Evolutionary conservation across 2,797 vertebrate genomes (phyloP).

Genomic region (Manis javanica): DNA sequence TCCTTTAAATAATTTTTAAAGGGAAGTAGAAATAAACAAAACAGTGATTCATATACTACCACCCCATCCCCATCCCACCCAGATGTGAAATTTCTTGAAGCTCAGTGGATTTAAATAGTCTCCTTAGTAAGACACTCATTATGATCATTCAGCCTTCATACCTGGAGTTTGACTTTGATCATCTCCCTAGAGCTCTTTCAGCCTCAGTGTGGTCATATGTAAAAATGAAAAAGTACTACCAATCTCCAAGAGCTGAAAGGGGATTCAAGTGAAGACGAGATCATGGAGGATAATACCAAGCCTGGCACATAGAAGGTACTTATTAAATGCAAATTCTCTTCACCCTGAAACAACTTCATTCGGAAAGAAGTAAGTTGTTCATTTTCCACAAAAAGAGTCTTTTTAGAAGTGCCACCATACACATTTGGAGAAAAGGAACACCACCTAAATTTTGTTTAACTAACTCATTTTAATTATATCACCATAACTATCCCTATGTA

Average conservation of each 20-base stretch:
- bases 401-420: neutral
- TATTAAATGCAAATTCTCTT: neutral
- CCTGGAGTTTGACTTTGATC: neutral
- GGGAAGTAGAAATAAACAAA: conserved; percentile 36
- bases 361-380: neutral
- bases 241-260: neutral
- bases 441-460: neutral
- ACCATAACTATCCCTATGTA: neutral
- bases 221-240: neutral
- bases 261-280: neutral
- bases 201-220: neutral
- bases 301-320: neutral
- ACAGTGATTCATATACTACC: neutral
- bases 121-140: neutral
- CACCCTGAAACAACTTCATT: neutral
- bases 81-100: neutral
- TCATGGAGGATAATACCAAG: neutral
- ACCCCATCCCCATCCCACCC: neutral
- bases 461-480: neutral
- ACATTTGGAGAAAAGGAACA: neutral
- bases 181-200: neutral
- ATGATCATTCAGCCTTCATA: neutral
- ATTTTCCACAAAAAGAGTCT: neutral
- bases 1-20: conserved; percentile 43
- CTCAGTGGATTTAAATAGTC: neutral